Conservation (phyloP, 1,140 invertebrate genomes). For the Limonius californicus region DNA sequence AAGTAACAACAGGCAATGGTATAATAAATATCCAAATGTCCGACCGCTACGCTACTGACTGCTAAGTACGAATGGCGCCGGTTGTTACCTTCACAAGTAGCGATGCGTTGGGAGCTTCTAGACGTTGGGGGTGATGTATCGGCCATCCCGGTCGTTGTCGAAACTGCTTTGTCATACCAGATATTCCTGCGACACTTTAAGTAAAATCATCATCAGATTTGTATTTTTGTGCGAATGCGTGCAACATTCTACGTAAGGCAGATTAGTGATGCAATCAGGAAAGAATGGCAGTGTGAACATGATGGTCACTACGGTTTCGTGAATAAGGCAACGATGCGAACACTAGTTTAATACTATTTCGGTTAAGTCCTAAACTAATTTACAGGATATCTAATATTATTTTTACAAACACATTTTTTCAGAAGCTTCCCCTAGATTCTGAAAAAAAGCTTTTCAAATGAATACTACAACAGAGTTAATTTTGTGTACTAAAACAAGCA, state of each 20-base stretch:
- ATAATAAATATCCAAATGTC: slow-evolving; percentile 21
- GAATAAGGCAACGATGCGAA: slow-evolving; percentile 8
- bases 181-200: slow-evolving; percentile 33
- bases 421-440: background rate
- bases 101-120: background rate
- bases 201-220: slow-evolving; percentile 32
- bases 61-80: slow-evolving; percentile 27
- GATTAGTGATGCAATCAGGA: slow-evolving; percentile 35
- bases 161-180: slow-evolving; percentile 18
- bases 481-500: background rate
- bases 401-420: background rate
- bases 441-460: background rate
- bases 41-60: slow-evolving; percentile 30
- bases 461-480: background rate
- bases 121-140: slow-evolving; percentile 4
- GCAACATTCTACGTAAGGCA: slow-evolving; percentile 16
- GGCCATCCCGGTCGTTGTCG: slow-evolving; percentile 10
- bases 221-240: slow-evolving; percentile 5
- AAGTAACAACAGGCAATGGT: slow-evolving; percentile 25
- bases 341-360: slow-evolving; percentile 11
- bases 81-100: slow-evolving; percentile 28
- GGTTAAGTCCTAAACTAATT: background rate
- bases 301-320: background rate
- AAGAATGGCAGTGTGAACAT: slow-evolving; percentile 6
- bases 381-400: background rate